These are phyloP conservation scores for Drosophila affinis DNA, from an alignment of 2,888 invertebrate species.

Conservation along the genomic window DNA sequence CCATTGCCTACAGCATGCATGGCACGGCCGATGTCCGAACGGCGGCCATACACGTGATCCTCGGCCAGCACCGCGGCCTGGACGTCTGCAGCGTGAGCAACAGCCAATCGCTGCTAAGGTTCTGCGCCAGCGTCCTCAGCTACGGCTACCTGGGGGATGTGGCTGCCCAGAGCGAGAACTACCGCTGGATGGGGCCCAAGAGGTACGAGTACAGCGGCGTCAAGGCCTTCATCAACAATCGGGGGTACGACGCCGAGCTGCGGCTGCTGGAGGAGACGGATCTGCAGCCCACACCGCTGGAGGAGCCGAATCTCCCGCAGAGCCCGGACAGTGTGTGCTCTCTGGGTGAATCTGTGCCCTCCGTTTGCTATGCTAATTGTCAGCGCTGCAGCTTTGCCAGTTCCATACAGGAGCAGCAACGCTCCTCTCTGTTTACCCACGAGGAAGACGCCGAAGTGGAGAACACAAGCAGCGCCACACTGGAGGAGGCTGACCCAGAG, in stretches of 20 bases:
- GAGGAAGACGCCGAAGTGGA: slow-evolving; percentile 7
- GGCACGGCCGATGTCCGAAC: slow-evolving; percentile 92
- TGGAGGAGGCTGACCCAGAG: slow-evolving; percentile 8
- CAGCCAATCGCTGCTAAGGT: slow-evolving; percentile 86
- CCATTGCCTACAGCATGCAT: slow-evolving; percentile 90
- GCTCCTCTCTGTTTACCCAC: slow-evolving; percentile 33
- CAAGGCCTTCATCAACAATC: slow-evolving; percentile 87
- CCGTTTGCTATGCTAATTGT: slow-evolving; percentile 75
- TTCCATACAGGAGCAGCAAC: slow-evolving; percentile 61
- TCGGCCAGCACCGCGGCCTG: slow-evolving; percentile 89
- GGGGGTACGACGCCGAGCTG: slow-evolving; percentile 87
- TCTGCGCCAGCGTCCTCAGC: slow-evolving; percentile 91
- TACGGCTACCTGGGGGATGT: slow-evolving; percentile 95
- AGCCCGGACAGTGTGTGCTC: slow-evolving; percentile 45
- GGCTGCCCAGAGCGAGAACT: slow-evolving; percentile 90
- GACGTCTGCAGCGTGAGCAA: slow-evolving; percentile 90
- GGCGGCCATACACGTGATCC: slow-evolving; percentile 91
- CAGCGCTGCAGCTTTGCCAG: slow-evolving; percentile 70
- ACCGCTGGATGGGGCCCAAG: slow-evolving; percentile 93
- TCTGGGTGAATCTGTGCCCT: slow-evolving; percentile 38
- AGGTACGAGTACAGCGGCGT: slow-evolving; percentile 91
- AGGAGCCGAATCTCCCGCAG: slow-evolving; percentile 74
- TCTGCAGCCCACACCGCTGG: slow-evolving; percentile 36
- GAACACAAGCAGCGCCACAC: not conserved
- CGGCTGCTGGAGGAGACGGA: slow-evolving; percentile 81